These are phyloP conservation scores for Lonchura striata DNA, from an alignment of 2,113 vertebrate genomes.

Conservation along the genomic window DNA sequence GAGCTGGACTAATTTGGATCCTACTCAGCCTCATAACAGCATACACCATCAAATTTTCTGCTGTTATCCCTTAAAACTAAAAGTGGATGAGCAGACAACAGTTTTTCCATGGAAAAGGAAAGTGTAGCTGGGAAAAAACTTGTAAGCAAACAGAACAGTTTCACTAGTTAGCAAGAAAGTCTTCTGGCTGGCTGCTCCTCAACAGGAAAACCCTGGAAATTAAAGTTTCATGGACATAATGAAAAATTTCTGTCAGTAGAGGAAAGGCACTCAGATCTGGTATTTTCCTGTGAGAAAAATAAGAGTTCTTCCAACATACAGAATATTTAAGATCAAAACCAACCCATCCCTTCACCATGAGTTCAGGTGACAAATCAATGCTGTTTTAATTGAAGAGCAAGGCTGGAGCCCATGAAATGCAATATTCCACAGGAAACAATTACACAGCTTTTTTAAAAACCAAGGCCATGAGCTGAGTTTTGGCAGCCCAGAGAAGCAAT, in stretches of 20 bases:
- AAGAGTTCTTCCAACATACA: neutral
- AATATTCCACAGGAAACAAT: slow-evolving; percentile 29
- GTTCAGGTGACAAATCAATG: neutral
- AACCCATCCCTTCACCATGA: neutral
- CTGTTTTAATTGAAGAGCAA: neutral
- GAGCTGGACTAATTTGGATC: neutral
- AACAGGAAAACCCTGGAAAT: neutral
- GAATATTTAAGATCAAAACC: neutral
- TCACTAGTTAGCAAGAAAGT: neutral
- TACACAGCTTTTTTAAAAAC: neutral
- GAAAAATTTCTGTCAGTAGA: neutral
- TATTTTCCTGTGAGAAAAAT: neutral
- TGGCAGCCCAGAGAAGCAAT: neutral
- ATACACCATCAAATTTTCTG: neutral
- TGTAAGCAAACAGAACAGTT: neutral
- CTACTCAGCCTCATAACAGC: neutral
- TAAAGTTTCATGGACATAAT: neutral
- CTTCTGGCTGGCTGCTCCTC: neutral
- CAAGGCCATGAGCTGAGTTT: neutral
- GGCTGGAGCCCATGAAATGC: neutral
- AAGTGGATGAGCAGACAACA: neutral
- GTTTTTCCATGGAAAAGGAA: neutral
- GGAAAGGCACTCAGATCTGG: neutral
- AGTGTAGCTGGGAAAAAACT: neutral
- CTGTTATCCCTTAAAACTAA: neutral